Evolutionary conservation across 2,113 vertebrate genomes (phyloP).

Genomic region (Paradoxurus hermaphroditus): DNA sequence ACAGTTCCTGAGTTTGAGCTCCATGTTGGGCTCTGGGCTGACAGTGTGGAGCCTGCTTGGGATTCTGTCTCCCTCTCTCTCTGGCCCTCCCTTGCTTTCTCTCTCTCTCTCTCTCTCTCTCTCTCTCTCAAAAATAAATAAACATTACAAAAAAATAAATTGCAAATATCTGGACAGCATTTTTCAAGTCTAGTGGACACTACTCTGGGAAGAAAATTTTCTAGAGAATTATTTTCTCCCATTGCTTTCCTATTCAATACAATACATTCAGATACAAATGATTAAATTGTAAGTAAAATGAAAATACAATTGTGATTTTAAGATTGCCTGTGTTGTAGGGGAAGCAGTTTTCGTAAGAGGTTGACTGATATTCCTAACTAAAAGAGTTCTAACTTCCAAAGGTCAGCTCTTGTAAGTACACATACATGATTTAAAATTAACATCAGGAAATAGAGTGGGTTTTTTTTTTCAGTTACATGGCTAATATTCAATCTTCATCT

Average conservation of each 20-base stretch:
- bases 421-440: background rate
- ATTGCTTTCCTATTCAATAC: background rate
- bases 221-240: background rate
- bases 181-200: background rate
- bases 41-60: no score
- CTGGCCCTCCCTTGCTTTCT: no score
- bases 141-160: background rate
- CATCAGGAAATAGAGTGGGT: background rate
- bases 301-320: background rate
- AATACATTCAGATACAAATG: background rate
- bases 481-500: background rate
- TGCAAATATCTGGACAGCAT: background rate
- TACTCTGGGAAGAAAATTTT: background rate
- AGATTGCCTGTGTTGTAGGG: background rate
- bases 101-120: no score
- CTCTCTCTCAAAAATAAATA: no score
- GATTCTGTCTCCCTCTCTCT: no score
- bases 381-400: background rate
- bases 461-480: background rate
- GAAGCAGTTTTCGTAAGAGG: background rate
- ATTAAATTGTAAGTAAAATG: background rate
- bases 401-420: background rate
- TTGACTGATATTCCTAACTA: background rate
- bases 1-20: no score
- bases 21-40: no score